Evolutionary conservation across 2,888 invertebrate species (phyloP), one percentile per base, ranked within the genome.

Genomic region (Torymus aiolomorphi): DNA sequence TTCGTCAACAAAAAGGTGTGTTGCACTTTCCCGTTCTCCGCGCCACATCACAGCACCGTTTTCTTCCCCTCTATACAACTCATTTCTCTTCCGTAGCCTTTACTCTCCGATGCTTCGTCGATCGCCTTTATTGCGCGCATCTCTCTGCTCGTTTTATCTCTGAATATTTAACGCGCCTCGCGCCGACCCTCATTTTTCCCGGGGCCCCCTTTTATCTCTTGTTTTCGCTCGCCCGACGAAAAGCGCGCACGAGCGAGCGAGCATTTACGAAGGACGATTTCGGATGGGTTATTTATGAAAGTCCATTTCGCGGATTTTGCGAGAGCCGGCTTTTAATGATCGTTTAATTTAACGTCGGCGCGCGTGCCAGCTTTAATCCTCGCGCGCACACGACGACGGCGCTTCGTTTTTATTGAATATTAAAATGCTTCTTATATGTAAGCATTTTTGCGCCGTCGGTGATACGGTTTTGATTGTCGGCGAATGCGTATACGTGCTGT

Each of bases 341-440:
- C 66, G 65, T 63, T 74, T 80, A 80, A 80, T 80, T 76, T 65
- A 74, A 70, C 71, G 49, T 52, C 63, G 20, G 20, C 54, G 65
- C 4, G 63, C 31, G 31, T 31, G 31, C 31, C 49, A 18, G 31
- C 14, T 51, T 56, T 57, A 49, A 57, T 65, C 52, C 63, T 73
- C 67, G 67, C 57, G 11, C 59, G 16, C 0, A 18, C 69, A 1
- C 12, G 18, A 61, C 24, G 16, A 31, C 31, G 2, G 52, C n/a
- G 51, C 16, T 69, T 61, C 63, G 14, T 57, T 71, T 69, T 70
- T 57, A 74, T 78, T 20, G 69, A 78, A 74, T 56, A 52, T 69
- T 69, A 72, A 72, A 62, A 62, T 24, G 51, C 49, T 51, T 66
- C 63, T 70, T 56, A 31, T 31, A 31, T 31, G 3, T 31, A 31